A percentile compares a stretch with the other conserved stretches of the same genome.
These are phyloP conservation scores for Pteromalus puparum DNA, from an alignment of 1,140 invertebrate species.

Conservation along the genomic window DNA sequence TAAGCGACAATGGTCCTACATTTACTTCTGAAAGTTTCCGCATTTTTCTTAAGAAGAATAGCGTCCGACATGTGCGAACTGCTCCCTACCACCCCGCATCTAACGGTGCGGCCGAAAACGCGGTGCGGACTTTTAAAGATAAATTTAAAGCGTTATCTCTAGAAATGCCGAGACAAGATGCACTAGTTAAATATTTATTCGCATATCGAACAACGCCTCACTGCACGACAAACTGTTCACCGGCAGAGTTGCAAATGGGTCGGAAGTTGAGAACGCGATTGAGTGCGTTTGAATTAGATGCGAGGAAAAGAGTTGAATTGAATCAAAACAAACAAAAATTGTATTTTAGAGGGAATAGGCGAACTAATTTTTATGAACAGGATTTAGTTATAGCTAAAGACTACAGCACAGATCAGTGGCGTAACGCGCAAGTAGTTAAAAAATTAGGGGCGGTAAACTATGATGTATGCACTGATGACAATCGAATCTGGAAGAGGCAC, in stretches of 20 bases:
- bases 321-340: slow-evolving; percentile 34
- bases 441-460: too few species aligned
- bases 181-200: slow-evolving; percentile 40
- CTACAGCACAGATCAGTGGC: too few species aligned
- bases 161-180: slow-evolving; percentile 11
- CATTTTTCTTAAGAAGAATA: slow-evolving; percentile 49
- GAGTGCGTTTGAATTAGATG: slow-evolving; percentile 5
- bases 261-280: slow-evolving; percentile 16
- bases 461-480: too few species aligned
- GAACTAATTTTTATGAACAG: too few species aligned
- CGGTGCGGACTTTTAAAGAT: slow-evolving; percentile 42
- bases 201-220: slow-evolving; percentile 34
- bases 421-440: too few species aligned
- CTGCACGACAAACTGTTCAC: slow-evolving; percentile 28
- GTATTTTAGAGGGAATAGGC: slow-evolving; percentile 54
- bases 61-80: slow-evolving; percentile 50
- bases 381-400: too few species aligned
- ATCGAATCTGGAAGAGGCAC: too few species aligned
- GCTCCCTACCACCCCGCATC: slow-evolving; percentile 50
- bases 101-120: slow-evolving; percentile 1
- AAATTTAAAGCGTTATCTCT: slow-evolving; percentile 32
- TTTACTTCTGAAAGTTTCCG: slow-evolving; percentile 53
- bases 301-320: background rate
- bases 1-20: slow-evolving; percentile 54
- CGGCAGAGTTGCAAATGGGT: slow-evolving; percentile 42